Evolutionary conservation across 2,888 invertebrate genomes (phyloP), one percentile per base, ranked within the genome.

Genomic region (Anthrax anthrax): DNA sequence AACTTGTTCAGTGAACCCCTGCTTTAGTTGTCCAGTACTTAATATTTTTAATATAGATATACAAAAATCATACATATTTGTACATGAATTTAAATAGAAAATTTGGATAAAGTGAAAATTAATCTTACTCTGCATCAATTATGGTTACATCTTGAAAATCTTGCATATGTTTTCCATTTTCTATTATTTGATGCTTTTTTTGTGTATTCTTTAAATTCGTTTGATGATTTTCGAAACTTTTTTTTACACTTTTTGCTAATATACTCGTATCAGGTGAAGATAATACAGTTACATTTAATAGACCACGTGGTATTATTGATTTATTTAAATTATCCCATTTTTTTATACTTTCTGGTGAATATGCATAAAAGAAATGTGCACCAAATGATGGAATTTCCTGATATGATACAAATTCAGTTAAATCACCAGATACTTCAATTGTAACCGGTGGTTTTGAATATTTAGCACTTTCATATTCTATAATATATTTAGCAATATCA

Each of bases 301-400:
- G 27, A 56, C 61, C 57, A 60, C 60, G 62, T 12, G 65, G 63
- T 43, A 67, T 55, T 12, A 64, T 52, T 2, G 60, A 63, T 37
- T 59, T 61, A 12, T 68, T 62, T 3, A 62, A 46, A 38, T 61
- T 58, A 12, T 60, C 55, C 71, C 71, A 72, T 32, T 57, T 57
- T n/a, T 62, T 54, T 14, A 73, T 49, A 1, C 71, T 70, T 48
- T 71, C 65, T 17, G 57, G 62, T 10, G 72, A 72, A 40, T 69
- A 57, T 2, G 72, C 73, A 52, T 70, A 72, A 52, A 67, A 73
- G n/a, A 65, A 70, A 47, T 73, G 72, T 14, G 70, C 62, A 2
- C 72, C 72, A 56, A 70, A 72, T 47, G 65, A 60, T 32, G 70
- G 70, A 47, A 72, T 71, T 52, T 70, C 65, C 52, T 72, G 72